Evolutionary conservation across 2,797 vertebrate species (phyloP), one percentile per base, ranked within the genome.

Genomic region (Halcyon smyrnensis): DNA sequence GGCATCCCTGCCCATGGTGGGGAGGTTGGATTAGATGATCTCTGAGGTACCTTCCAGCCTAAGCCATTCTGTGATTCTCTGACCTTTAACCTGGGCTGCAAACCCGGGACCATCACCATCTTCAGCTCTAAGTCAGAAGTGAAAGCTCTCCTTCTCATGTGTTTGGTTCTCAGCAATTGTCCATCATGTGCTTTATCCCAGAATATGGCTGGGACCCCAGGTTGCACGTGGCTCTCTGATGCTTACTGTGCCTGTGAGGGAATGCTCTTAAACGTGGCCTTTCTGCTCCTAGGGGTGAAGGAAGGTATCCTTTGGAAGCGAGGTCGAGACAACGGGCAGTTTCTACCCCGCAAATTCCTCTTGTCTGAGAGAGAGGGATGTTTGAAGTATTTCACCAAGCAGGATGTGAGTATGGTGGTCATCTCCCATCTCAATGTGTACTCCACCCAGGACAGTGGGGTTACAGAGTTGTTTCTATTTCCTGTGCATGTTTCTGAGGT

Each of bases 301-400:
- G 99, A 99, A 30, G 99, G 98, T 60, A 89, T 98, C 92, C 96
- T 99, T 82, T 99, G 99, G 98, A 99, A 99, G 95, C 98, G 98
- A 76, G 99, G 99, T 63, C 98, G 99, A 96, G 99, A 99, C 98
- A 99, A 98, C 0, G 98, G 98, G 16, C 99, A 99, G 97, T 99
- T 99, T 92, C 90, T 98, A 71, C 98, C 87, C 95, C 98, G 99
- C 83, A 98, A 98, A 90, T 99, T 99, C 67, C 97, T 99, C 78
- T 98, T 99, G 79, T 99, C 98, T 2, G 98, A 98, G 97, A 94
- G 98, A 89, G 99, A 99, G 64, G 99, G 99, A 17, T 98, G 98
- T 51, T 98, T 99, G 70, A 99, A 99, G 95, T 99, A 99, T 93
- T 99, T 98, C 94, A 98, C 97, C 89, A 99, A 99, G 97, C 98